Conservation (phyloP, 2,797 vertebrate genomes). For the Pelobates cultripes region DNA sequence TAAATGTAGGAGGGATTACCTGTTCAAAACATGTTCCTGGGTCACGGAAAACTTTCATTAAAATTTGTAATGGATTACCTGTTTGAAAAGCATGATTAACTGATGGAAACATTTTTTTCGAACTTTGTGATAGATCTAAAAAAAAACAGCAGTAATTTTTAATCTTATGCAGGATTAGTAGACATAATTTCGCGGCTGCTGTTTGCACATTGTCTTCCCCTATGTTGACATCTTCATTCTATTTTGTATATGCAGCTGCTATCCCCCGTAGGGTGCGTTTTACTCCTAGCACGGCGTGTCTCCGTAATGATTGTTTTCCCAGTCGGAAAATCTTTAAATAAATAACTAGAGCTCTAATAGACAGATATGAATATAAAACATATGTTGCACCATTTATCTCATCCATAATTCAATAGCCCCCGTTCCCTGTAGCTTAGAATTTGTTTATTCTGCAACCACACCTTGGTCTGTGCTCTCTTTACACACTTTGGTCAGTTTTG, state of each 20-base stretch:
- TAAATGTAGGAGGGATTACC: too few relatives aligned
- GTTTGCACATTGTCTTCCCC: slow-evolving; percentile 3
- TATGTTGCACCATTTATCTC: slow-evolving; percentile 33
- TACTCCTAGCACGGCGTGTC: slow-evolving; percentile 17
- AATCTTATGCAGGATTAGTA: slow-evolving; percentile 17
- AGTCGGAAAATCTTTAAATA: slow-evolving; percentile 55
- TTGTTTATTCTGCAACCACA: slow-evolving; percentile 30
- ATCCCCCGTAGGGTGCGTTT: slow-evolving; percentile 23
- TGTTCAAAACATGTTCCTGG: too few relatives aligned
- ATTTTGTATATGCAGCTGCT: slow-evolving; percentile 52
- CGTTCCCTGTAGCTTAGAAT: slow-evolving; percentile 24
- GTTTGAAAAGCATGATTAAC: background rate
- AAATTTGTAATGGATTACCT: background rate
- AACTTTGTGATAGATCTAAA: background rate
- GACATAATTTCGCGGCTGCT: background rate
- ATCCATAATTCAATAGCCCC: slow-evolving; percentile 44
- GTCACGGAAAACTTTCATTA: too few relatives aligned
- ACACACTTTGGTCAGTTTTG: slow-evolving; percentile 7
- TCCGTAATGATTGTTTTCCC: slow-evolving; percentile 41
- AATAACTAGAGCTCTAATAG: slow-evolving; percentile 44
- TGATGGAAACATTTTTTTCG: background rate
- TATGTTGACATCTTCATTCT: slow-evolving; percentile 10
- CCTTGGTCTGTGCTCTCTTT: slow-evolving; percentile 16
- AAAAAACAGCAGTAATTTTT: background rate
- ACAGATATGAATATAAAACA: slow-evolving; percentile 44